phyloP scores from a whole-genome alignment of 2,797 vertebrate species.

The Aldrovandia affinis region DNA sequence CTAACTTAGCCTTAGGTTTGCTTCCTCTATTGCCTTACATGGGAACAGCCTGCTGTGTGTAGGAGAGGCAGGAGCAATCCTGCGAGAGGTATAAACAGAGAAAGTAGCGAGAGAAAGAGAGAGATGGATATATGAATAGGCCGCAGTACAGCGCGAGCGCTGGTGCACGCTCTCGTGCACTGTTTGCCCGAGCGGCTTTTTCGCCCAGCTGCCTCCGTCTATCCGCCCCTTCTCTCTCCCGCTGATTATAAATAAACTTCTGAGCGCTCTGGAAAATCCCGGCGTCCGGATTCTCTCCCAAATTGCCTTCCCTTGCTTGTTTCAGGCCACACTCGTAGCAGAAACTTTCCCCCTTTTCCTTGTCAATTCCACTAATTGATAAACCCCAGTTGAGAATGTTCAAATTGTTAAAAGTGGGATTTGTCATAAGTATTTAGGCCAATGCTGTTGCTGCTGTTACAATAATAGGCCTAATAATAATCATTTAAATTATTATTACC shows the following conservation, averaged over 20 bases:
- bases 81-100: not conserved
- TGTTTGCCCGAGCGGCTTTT: not conserved
- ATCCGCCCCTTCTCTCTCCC: conserved; percentile 58
- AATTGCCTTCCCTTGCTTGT: not conserved
- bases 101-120: not conserved
- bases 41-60: not conserved
- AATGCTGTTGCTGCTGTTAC: not conserved
- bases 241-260: conserved; percentile 70
- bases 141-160: not conserved
- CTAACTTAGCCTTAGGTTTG: not conserved
- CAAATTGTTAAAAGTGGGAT: not conserved
- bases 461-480: not conserved
- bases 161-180: not conserved
- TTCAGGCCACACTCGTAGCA: not conserved
- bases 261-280: conserved; percentile 67
- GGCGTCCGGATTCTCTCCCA: not conserved
- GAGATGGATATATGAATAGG: not conserved
- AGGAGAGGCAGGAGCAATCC: not conserved
- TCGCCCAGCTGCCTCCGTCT: conserved; percentile 73
- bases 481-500: no score
- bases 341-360: not conserved
- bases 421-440: not conserved
- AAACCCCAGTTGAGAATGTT: not conserved
- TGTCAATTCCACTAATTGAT: not conserved
- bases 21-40: not conserved